Evolutionary conservation across 1,140 invertebrate genomes (phyloP).

Genomic region (Ridgeia piscesae): DNA sequence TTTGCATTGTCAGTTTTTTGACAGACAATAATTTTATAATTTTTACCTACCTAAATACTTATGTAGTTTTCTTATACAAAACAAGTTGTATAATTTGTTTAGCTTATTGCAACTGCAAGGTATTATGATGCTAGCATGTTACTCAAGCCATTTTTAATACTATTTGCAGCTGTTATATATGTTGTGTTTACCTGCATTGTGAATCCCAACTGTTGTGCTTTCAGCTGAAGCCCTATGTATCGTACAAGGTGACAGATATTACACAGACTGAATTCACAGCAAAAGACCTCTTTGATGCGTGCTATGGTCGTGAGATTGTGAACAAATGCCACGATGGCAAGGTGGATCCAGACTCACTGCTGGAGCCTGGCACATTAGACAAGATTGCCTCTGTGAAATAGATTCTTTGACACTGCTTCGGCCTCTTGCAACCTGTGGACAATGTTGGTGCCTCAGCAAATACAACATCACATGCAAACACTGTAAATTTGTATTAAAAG

Average conservation of each 20-base stretch:
- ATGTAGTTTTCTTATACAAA: neutral
- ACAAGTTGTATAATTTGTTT: neutral
- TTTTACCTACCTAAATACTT: too few species aligned
- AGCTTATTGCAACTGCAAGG: too few species aligned
- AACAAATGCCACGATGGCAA: constrained; percentile 73
- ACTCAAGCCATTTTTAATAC: neutral
- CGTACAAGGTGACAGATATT: constrained; percentile 76
- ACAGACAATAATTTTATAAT: too few species aligned
- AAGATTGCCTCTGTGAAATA: neutral
- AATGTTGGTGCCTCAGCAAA: neutral
- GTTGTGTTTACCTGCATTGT: neutral
- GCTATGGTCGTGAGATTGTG: constrained; percentile 80
- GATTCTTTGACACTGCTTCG: neutral
- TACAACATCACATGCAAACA: neutral
- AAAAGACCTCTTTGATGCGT: constrained; percentile 78
- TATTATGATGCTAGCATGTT: neutral
- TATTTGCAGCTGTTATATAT: neutral
- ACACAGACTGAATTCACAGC: constrained; percentile 79
- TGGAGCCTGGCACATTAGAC: neutral
- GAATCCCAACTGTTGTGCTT: constrained; percentile 34
- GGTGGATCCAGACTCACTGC: constrained; percentile 43
- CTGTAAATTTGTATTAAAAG: neutral
- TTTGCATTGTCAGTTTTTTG: too few species aligned
- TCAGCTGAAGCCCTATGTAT: constrained; percentile 89
- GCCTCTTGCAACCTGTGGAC: neutral